Conservation (phyloP, 2,888 invertebrate genomes). For the Acrobasis suavella region DNA sequence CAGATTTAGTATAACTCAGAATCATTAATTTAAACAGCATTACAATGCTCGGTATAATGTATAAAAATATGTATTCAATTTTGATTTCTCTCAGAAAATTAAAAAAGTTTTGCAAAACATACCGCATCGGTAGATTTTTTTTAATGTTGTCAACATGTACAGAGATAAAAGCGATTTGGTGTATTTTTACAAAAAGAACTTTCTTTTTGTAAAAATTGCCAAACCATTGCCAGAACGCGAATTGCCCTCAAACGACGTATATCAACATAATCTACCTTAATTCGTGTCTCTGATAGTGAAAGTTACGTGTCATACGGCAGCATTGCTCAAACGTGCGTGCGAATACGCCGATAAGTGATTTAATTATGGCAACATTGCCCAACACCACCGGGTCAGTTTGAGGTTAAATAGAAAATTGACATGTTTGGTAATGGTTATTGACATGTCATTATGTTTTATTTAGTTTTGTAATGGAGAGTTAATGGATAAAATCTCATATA, state of each 20-base stretch:
- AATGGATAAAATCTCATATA: too few relatives aligned
- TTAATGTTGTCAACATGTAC: too few relatives aligned
- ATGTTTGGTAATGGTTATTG: slow-evolving; percentile 18
- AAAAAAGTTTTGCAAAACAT: too few relatives aligned
- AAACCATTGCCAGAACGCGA: background rate
- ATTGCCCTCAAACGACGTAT: slow-evolving; percentile 2
- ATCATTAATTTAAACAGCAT: too few relatives aligned
- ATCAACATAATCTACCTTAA: slow-evolving; percentile 27
- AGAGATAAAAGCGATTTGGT: too few relatives aligned
- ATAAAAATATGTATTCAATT: too few relatives aligned
- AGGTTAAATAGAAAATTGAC: slow-evolving; percentile 20
- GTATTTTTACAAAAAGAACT: background rate
- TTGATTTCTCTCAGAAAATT: too few relatives aligned
- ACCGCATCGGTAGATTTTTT: too few relatives aligned
- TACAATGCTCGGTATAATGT: too few relatives aligned
- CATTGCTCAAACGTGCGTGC: slow-evolving; percentile 38
- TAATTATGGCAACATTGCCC: slow-evolving; percentile 37
- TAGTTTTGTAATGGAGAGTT: background rate
- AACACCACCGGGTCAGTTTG: slow-evolving; percentile 27
- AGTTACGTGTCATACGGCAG: slow-evolving; percentile 35
- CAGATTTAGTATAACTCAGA: too few relatives aligned
- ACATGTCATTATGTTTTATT: slow-evolving; percentile 6
- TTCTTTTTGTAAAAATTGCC: background rate
- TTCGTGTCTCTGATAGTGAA: slow-evolving; percentile 42
- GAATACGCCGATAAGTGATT: slow-evolving; percentile 41